Conservation (phyloP, 2,888 invertebrate species). For the Platycnemis pennipes region DNA sequence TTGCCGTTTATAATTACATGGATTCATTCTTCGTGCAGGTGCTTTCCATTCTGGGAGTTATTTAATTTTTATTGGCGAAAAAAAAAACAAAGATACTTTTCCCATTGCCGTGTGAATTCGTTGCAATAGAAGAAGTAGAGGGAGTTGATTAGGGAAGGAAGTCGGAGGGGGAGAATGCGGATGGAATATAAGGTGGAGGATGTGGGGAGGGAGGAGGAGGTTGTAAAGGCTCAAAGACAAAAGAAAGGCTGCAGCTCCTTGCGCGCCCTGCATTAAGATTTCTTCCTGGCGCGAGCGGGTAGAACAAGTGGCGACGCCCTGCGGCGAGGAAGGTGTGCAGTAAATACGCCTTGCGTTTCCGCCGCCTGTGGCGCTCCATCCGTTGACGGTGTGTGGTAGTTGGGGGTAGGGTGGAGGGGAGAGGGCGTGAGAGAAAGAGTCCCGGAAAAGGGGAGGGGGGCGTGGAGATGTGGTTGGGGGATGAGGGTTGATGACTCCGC, state of each 20-base stretch:
- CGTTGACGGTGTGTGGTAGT: too few relatives aligned
- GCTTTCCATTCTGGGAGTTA: not conserved
- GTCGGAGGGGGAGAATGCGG: not conserved
- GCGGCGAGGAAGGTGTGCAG: not conserved
- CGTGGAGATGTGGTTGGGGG: too few relatives aligned
- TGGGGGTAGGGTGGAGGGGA: not conserved
- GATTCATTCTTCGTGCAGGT: not conserved
- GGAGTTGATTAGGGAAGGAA: not conserved
- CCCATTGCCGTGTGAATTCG: not conserved
- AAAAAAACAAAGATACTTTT: not conserved
- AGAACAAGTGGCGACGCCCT: not conserved
- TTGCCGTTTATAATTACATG: not conserved
- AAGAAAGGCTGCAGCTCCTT: not conserved
- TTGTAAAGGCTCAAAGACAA: not conserved
- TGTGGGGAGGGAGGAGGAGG: too few relatives aligned
- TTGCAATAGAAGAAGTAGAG: not conserved
- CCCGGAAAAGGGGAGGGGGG: not conserved
- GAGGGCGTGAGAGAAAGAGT: not conserved
- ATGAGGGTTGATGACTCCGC: not conserved
- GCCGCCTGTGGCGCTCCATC: not conserved
- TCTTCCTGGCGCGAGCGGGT: not conserved
- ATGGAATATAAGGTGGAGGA: too few relatives aligned
- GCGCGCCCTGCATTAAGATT: not conserved
- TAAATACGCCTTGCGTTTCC: not conserved
- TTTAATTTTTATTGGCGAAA: not conserved